These are phyloP conservation scores for Mobula hypostoma DNA, from an alignment of 2,113 vertebrate genomes.

Conservation along the genomic window DNA sequence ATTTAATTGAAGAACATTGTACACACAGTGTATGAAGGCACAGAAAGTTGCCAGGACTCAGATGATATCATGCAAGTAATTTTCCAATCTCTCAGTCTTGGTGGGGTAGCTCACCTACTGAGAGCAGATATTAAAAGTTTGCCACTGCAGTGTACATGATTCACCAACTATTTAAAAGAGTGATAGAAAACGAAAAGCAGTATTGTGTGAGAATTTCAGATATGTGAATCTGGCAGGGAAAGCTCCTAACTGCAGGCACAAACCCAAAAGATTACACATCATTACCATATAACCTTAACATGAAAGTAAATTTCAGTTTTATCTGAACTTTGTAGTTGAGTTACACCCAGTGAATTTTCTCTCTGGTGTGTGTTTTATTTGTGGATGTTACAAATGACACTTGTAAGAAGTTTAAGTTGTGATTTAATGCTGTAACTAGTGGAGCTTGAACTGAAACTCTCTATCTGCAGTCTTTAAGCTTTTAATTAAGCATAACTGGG, in stretches of 20 bases:
- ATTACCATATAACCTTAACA: neutral
- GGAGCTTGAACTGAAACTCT: neutral
- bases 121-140: neutral
- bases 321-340: neutral
- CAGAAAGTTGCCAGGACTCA: neutral
- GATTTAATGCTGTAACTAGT: neutral
- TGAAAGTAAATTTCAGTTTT: neutral
- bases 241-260: neutral
- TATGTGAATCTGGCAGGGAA: neutral
- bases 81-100: neutral
- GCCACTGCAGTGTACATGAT: neutral
- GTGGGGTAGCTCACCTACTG: neutral
- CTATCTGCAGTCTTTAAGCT: neutral
- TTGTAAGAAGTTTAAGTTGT: neutral
- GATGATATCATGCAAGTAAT: neutral
- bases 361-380: neutral
- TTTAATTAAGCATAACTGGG: conserved; percentile 17
- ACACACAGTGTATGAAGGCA: neutral
- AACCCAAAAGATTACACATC: neutral
- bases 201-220: neutral
- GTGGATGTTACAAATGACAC: neutral
- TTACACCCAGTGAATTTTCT: neutral
- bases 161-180: neutral
- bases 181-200: neutral
- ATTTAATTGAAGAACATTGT: neutral